Conservation (phyloP, 2,113 vertebrate genomes). For the Progne subis region DNA sequence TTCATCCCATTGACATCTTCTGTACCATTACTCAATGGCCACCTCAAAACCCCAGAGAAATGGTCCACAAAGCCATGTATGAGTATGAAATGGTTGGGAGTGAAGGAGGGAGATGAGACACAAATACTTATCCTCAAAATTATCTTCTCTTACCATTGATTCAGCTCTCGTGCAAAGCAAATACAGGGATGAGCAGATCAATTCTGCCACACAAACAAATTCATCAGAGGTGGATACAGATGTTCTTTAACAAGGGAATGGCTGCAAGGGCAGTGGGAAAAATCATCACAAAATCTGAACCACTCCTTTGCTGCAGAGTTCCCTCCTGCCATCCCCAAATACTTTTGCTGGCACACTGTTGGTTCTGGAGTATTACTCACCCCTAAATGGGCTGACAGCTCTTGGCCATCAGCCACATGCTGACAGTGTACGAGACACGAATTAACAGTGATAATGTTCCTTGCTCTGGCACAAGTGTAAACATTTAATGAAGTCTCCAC, state of each 20-base stretch:
- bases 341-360: background rate
- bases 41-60: background rate
- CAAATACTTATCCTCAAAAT: background rate
- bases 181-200: background rate
- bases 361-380: background rate
- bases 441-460: background rate
- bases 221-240: background rate
- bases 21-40: fast-evolving
- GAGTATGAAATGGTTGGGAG: fast-evolving
- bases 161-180: background rate
- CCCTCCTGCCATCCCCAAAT: background rate
- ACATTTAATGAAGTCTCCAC: background rate
- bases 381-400: background rate
- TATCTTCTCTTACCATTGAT: background rate
- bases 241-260: background rate
- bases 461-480: background rate
- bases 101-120: background rate
- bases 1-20: fast-evolving
- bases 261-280: background rate
- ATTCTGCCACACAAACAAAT: background rate
- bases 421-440: background rate
- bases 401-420: background rate
- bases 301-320: background rate
- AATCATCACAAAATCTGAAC: background rate
- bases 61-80: fast-evolving